Conservation (phyloP, 2,113 vertebrate species). For the Atlantisia rogersi region DNA sequence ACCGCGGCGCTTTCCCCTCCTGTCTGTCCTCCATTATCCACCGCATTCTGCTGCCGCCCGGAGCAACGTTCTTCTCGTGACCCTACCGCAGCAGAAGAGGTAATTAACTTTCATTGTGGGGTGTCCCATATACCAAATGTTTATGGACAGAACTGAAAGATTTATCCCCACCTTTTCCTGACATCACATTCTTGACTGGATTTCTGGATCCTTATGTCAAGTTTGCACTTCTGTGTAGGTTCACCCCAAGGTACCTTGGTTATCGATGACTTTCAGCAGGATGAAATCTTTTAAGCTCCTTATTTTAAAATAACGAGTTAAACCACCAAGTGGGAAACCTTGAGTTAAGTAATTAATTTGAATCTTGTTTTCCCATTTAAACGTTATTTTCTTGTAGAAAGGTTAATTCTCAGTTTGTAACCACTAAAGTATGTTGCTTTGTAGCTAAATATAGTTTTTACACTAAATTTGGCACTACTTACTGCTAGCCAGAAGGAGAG, state of each 20-base stretch:
- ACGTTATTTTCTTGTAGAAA: conserved; percentile 38
- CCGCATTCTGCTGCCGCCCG: not conserved
- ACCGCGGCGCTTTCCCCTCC: not conserved
- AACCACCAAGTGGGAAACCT: not conserved
- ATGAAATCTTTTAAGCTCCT: not conserved
- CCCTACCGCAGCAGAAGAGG: not conserved
- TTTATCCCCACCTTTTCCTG: not conserved
- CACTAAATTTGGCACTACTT: conserved; percentile 65
- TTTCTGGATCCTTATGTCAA: not conserved
- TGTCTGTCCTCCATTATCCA: not conserved
- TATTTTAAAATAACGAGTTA: not conserved
- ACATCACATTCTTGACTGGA: not conserved
- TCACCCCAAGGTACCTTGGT: not conserved
- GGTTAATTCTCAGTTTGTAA: conserved; percentile 67
- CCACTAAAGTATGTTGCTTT: conserved; percentile 61
- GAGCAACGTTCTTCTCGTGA: not conserved
- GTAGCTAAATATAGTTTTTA: conserved; percentile 66
- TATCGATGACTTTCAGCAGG: not conserved
- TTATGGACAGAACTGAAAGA: not conserved
- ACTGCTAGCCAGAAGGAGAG: conserved; percentile 62
- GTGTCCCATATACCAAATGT: conserved; percentile 29
- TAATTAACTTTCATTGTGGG: conserved; percentile 47
- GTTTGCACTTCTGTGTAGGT: not conserved
- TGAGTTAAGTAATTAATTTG: conserved; percentile 34
- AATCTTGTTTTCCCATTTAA: conserved; percentile 24